phyloP scores from a whole-genome alignment of 2,888 invertebrate genomes.

The Trichacis sp. region DNA sequence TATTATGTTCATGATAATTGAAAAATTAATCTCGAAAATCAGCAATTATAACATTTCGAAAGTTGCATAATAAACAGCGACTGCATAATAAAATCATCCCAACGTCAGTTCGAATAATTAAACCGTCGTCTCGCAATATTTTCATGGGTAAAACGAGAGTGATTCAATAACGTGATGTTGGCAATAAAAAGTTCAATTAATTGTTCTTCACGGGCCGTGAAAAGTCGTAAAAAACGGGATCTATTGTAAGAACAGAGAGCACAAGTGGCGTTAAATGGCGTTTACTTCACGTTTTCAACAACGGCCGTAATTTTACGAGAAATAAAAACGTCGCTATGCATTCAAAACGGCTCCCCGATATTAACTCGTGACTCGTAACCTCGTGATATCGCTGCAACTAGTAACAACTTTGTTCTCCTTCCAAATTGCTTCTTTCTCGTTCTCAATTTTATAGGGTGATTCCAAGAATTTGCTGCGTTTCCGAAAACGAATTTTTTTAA shows the following conservation, averaged over 20 bases:
- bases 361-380: slow-evolving; percentile 46
- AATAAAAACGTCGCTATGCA: slow-evolving; percentile 47
- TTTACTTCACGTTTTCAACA: slow-evolving; percentile 35
- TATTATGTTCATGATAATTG: no score
- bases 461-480: no score
- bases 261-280: slow-evolving; percentile 31
- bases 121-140: no score
- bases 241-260: slow-evolving; percentile 18
- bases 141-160: no score
- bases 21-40: no score
- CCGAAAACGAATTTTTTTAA: no score
- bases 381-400: slow-evolving; percentile 30
- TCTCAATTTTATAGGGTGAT: no score
- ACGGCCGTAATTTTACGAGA: slow-evolving; percentile 41
- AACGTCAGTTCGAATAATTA: no score
- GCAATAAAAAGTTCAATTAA: slow-evolving; percentile 23
- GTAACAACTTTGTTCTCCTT: slow-evolving; percentile 34
- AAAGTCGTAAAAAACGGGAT: slow-evolving; percentile 13
- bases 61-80: no score
- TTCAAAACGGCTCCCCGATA: slow-evolving; percentile 45
- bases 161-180: slow-evolving; percentile 27
- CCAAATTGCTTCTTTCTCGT: slow-evolving; percentile 32
- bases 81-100: no score
- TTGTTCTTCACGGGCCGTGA: slow-evolving; percentile 29
- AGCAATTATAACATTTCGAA: no score